These are phyloP conservation scores for Ctenodactylus gundi DNA, from an alignment of 2,113 vertebrate genomes.

Conservation along the genomic window DNA sequence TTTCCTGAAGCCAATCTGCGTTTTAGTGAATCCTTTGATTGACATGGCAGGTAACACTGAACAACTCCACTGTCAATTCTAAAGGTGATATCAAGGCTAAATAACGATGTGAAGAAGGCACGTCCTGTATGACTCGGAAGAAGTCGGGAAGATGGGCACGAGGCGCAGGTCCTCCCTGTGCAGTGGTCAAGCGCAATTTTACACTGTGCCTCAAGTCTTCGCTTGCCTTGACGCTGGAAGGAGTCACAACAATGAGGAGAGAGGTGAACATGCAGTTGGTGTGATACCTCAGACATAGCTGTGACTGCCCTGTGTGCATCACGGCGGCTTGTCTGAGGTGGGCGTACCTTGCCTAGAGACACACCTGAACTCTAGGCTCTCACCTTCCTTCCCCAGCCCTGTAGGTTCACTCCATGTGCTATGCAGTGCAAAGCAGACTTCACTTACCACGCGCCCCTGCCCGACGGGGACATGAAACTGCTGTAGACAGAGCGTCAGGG, in stretches of 20 bases:
- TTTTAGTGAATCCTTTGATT: background rate
- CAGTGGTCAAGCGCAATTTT: accelerated
- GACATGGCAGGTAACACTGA: background rate
- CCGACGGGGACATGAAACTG: background rate
- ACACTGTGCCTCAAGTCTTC: accelerated
- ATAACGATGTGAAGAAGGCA: background rate
- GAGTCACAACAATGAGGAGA: background rate
- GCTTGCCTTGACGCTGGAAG: background rate
- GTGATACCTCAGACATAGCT: too few relatives aligned
- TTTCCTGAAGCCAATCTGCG: background rate
- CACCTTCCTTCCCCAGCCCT: accelerated
- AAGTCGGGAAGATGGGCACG: accelerated
- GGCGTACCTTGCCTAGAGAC: accelerated
- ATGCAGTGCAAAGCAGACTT: background rate
- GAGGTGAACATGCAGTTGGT: accelerated
- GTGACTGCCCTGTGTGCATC: accelerated
- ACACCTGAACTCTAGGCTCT: background rate
- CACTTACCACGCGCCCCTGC: background rate
- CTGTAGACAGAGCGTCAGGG: background rate
- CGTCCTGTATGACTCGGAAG: background rate
- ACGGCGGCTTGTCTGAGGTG: accelerated
- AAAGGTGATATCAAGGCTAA: background rate
- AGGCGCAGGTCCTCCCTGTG: background rate
- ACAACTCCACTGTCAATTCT: background rate
- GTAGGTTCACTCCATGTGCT: accelerated